Base-by-base conservation (phyloP, 2,797 vertebrate genomes). In the Crax fasciolata region DNA sequence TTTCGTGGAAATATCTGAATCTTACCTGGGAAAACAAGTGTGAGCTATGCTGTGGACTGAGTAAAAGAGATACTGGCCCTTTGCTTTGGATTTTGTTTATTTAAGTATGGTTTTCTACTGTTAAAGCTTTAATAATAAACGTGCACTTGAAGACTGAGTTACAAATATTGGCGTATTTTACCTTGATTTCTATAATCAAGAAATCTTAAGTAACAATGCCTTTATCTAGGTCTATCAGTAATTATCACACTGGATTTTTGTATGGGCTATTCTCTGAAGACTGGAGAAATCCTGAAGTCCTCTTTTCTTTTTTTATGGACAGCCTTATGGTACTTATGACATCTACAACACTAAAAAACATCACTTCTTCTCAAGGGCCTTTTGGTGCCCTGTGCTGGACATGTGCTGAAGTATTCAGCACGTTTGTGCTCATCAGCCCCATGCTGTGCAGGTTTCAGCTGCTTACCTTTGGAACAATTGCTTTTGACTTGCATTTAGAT, bases 331-430 rank as follows among this genome's bases (percentile, higher is more conserved):
- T 18, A 18, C 6, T 68, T 3, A 0, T 8, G 24, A 55, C 32
- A 72, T 61, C 46, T 15, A 14, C 20, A 66, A 49, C 13, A 4
- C 65, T 30, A 18, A 4, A 15, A 28, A 52, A 23, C 19, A 5
- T 72, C 6, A 4, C 38, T 28, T 75, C 63, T 51, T 28, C 61
- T 61, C 17, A 3, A 38, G 27, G 67, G 39, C 25, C 23, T 77
- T 24, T 65, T 23, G 3, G 4, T 57, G 38, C 55, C 44, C 48
- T 38, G 1, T 24, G 55, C 15, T 13, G 32, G 66, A 46, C 1
- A 0, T 13, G n/a, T 27, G 38, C 49, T 28, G 25, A 32, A 58
- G 27, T 13, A 39, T 43, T 25, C 48, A 4, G 7, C 1, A 1
- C 13, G 21, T 84, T 59, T 67, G 23, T 13, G 25, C 13, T 87